These are phyloP conservation scores for Corythornis vintsioides DNA, from an alignment of 2,113 vertebrate genomes.

Conservation along the genomic window DNA sequence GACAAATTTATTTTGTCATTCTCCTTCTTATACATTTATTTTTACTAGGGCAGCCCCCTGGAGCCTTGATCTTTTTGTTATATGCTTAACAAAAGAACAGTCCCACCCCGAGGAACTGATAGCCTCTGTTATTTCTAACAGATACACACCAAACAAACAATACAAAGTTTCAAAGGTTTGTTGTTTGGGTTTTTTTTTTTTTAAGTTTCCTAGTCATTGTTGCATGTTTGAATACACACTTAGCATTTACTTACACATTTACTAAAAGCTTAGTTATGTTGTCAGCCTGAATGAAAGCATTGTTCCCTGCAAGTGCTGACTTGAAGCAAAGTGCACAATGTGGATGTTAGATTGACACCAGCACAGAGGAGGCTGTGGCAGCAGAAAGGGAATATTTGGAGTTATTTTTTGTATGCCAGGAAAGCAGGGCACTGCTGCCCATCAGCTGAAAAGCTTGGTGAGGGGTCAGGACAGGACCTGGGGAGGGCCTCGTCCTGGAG, in stretches of 20 bases:
- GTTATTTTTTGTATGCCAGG: constrained; percentile 43
- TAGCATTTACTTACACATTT: constrained; percentile 57
- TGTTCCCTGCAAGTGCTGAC: constrained; percentile 41
- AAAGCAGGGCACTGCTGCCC: background rate
- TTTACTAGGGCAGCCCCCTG: background rate
- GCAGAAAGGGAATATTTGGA: constrained; percentile 26
- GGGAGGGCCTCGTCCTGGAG: background rate
- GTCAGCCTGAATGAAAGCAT: constrained; percentile 58
- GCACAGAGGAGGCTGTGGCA: background rate
- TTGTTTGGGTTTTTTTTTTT: background rate
- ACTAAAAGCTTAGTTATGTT: constrained; percentile 32
- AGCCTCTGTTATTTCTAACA: constrained; percentile 56
- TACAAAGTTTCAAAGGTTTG: constrained; percentile 15
- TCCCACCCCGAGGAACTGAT: constrained; percentile 50
- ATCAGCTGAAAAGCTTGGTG: background rate
- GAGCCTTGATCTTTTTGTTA: constrained; percentile 56
- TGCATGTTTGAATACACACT: constrained; percentile 51
- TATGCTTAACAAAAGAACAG: constrained; percentile 17
- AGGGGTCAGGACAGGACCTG: background rate
- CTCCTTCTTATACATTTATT: constrained; percentile 44
- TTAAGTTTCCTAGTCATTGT: constrained; percentile 58
- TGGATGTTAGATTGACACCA: constrained; percentile 9
- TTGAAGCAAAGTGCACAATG: constrained; percentile 40
- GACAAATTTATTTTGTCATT: constrained; percentile 33
- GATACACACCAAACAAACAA: constrained; percentile 58